Percentiles rank a stretch among this genome's conserved stretches.
These are phyloP conservation scores for Palythoa grandis DNA, from an alignment of 92 coral and sea anemone species.

Conservation along the genomic window DNA sequence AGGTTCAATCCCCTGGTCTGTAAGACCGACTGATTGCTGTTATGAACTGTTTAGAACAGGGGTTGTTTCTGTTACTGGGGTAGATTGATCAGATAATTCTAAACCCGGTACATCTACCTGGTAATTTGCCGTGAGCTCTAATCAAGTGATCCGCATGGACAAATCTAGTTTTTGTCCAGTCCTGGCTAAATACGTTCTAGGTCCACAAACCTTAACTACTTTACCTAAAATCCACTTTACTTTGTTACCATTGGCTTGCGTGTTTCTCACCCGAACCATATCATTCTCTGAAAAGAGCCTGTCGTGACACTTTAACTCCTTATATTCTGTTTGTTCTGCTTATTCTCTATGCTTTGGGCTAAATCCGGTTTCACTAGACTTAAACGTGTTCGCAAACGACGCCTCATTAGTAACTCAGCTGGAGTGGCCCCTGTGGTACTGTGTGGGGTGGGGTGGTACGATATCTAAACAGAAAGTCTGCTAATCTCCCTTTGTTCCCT, in stretches of 20 bases:
- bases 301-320: not conserved
- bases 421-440: too few species aligned
- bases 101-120: conserved; percentile 33
- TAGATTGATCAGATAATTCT: conserved; percentile 38
- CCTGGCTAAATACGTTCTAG: conserved; percentile 39
- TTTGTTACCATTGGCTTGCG: not conserved
- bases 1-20: not conserved
- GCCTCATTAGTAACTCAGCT: too few species aligned
- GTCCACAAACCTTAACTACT: conserved; percentile 52
- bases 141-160: conserved; percentile 52
- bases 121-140: conserved; percentile 47
- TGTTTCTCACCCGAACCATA: conserved; percentile 31
- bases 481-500: too few species aligned
- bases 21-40: not conserved
- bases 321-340: not conserved
- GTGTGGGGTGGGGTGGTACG: too few species aligned
- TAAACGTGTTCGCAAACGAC: too few species aligned
- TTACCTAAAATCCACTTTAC: conserved; percentile 27
- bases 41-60: not conserved
- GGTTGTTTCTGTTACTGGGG: not conserved
- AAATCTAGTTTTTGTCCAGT: conserved; percentile 37
- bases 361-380: not conserved
- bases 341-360: not conserved
- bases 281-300: not conserved
- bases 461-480: too few species aligned